Percentiles rank a stretch among this genome's conserved stretches.
Conservation (phyloP, 2,113 vertebrate species). For the Phalacrocorax pelagicus region DNA sequence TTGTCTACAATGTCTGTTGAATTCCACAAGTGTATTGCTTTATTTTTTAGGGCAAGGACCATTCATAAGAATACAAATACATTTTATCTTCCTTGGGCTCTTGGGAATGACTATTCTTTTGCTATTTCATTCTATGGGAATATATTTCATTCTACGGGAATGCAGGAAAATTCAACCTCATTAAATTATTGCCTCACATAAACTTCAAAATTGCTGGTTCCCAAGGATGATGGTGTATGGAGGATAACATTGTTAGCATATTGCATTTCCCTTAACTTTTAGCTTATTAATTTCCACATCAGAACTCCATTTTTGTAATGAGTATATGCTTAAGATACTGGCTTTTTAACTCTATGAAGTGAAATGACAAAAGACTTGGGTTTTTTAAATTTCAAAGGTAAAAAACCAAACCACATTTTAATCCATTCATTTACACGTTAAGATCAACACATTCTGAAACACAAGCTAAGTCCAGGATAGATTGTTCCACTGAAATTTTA, state of each 20-base stretch:
- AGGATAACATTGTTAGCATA: neutral
- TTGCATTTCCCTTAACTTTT: neutral
- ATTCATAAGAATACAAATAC: neutral
- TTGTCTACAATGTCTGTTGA: neutral
- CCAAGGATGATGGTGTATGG: neutral
- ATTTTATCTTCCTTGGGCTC: neutral
- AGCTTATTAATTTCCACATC: neutral
- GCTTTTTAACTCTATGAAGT: neutral
- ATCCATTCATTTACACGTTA: constrained; percentile 22
- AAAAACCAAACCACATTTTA: constrained; percentile 23
- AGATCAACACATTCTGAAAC: constrained; percentile 37
- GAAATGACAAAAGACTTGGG: neutral
- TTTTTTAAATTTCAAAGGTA: constrained; percentile 13
- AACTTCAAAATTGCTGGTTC: neutral
- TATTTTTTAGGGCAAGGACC: neutral
- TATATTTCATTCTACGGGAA: neutral
- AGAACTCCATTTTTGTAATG: neutral
- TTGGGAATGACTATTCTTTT: neutral
- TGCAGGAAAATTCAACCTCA: neutral
- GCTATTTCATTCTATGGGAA: neutral
- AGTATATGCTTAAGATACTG: neutral
- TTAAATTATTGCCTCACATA: neutral
- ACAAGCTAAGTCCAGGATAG: constrained; percentile 19
- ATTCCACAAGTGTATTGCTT: neutral
- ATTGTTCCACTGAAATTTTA: constrained; percentile 31